These are phyloP conservation scores for Gymnoscopelus braueri DNA, from an alignment of 2,797 vertebrate genomes.

Conservation along the genomic window DNA sequence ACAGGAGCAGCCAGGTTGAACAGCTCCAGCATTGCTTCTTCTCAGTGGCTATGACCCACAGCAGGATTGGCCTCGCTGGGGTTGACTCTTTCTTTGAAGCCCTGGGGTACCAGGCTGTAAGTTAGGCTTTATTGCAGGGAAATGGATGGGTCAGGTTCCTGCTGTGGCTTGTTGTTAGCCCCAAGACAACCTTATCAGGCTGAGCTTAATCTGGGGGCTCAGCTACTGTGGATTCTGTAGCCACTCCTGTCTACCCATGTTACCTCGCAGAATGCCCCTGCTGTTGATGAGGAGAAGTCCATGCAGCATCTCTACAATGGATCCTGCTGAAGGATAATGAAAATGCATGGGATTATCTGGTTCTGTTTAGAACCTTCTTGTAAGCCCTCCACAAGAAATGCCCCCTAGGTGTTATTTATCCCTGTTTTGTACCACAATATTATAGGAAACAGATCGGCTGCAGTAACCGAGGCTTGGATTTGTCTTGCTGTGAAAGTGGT, in stretches of 20 bases:
- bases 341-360: slow-evolving; percentile 60
- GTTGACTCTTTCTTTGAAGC: slow-evolving; percentile 69
- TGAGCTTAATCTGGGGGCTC: slow-evolving; percentile 55
- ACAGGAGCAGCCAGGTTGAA: slow-evolving; percentile 7
- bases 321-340: slow-evolving; percentile 44
- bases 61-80: slow-evolving; percentile 36
- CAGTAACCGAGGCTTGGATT: slow-evolving; percentile 63
- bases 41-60: slow-evolving; percentile 56
- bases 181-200: slow-evolving; percentile 70
- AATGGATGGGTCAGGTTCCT: slow-evolving; percentile 77
- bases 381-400: slow-evolving; percentile 56
- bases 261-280: slow-evolving; percentile 54
- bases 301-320: slow-evolving; percentile 56
- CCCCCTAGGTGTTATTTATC: slow-evolving; percentile 57
- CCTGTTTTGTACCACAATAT: slow-evolving; percentile 28
- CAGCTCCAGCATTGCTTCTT: slow-evolving; percentile 31
- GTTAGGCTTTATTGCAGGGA: slow-evolving; percentile 77
- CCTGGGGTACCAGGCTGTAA: slow-evolving; percentile 63
- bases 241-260: slow-evolving; percentile 46
- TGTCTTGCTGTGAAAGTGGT: slow-evolving; percentile 61
- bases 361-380: slow-evolving; percentile 62
- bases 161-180: slow-evolving; percentile 77
- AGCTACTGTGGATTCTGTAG: slow-evolving; percentile 66
- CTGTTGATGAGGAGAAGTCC: slow-evolving; percentile 36
- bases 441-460: slow-evolving; percentile 71